Evolutionary conservation across 2,888 invertebrate species (phyloP), one percentile per base, ranked within the genome.

Genomic region (Agapostemon virescens): DNA sequence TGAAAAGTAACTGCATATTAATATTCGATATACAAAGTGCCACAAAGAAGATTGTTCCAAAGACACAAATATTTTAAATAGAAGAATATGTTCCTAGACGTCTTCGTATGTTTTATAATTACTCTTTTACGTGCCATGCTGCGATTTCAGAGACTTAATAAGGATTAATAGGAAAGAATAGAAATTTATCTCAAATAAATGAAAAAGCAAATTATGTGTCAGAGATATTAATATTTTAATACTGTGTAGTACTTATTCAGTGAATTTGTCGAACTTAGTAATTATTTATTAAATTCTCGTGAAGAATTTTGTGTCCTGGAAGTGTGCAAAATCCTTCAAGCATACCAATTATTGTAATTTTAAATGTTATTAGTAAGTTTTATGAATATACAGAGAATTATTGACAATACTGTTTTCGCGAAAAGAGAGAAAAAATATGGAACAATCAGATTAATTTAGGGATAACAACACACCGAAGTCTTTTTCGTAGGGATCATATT

Each of bases 401-500:
- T 58, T 33, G 30, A 55, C 0, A 26, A 2, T 17, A 7, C 26
- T 55, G 17, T 30, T 30, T 17, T 30, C 6, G 30, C 7, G 7
- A 30, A 20, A 30, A 30, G 3, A 0, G 17, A 30, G 9, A 61
- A 9, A n/a, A 68, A 36, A n/a, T n/a, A n/a, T 30, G 5, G 1
- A 13, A 11, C 15, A 11, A 15, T 1, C 23, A 30, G 17, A 26
- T 69, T 63, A 64, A 49, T 36, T 26, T 64, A 15, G 20, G 45
- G 45, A 45, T 45, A 45, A 45, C 58, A 23, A 33, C 67, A 26
- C n/a, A 13, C 17, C 30, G 33, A n/a, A 36, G 63, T 26, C 33
- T 33, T 45, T 69, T 77, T 64, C 64, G 23, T 45, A 42, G 69
- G 45, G 36, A 79, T 72, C 55, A 77, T 79, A 72, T 73, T 77